Evolutionary conservation across 2,888 invertebrate species (phyloP), one percentile per base, ranked within the genome.

Genomic region (Caradrina clavipalpis): DNA sequence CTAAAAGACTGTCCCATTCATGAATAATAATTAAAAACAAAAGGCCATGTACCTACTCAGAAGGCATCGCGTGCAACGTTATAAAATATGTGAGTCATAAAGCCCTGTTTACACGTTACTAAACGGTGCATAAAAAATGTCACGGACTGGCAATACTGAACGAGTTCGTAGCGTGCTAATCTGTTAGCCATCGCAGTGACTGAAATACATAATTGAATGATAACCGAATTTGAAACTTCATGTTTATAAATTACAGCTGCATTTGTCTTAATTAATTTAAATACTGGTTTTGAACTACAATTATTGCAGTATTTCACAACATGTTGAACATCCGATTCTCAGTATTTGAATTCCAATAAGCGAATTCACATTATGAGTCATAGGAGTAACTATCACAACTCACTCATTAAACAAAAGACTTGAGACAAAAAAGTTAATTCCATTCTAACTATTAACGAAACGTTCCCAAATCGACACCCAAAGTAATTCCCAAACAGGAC

Each of bases 401-500:
- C 19, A 59, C 47, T 50, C 47, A 62, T 57, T 59, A 55, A 65
- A 64, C 49, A 62, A 73, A 62, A 11, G 60, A 26, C 42, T 47
- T 31, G 21, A 63, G 65, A 71, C 51, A 69, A 58, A 68, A 4
- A 62, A 61, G 15, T 53, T 50, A 39, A 53, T 60, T 53, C 19
- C 13, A 77, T 65, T 63, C 19, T 21, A 74, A 73, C 70, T 69
- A 49, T 53, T 57, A 51, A 63, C 10, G 17, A 59, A 49, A 62
- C 57, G 42, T 62, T 56, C 31, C 22, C 42, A 74, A 74, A 63
- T 66, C 21, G 65, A 69, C 67, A 57, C 42, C 35, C 69, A 68
- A 69, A 69, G 54, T 65, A 76, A 83, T 82, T 81, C 82, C 69
- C 76, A 84, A 87, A 81, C 78, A 31, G 49, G 47, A 58, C n/a